Conservation (phyloP, 1,140 invertebrate species). For the Metopolophium dirhodum region DNA sequence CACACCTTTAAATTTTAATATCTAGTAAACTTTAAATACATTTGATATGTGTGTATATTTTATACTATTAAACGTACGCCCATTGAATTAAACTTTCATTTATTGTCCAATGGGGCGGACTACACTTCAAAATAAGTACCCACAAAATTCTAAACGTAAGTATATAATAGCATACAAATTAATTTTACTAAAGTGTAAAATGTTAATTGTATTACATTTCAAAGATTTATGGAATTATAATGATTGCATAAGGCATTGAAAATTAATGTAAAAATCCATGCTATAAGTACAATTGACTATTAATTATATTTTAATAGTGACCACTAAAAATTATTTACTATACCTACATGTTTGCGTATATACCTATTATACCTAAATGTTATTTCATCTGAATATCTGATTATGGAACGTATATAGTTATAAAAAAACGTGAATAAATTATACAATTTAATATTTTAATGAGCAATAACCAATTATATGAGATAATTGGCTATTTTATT, state of each 20-base stretch:
- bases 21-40: not conserved
- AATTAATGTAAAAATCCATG: not conserved
- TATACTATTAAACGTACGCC: not conserved
- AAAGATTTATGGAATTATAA: not conserved
- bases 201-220: not conserved
- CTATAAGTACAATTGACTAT: not conserved
- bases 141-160: not conserved
- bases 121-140: not conserved
- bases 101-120: not conserved
- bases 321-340: not conserved
- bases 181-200: not conserved
- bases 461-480: not conserved
- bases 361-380: not conserved
- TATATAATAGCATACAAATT: not conserved
- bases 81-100: constrained; percentile 10
- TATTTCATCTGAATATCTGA: not conserved
- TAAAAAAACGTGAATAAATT: not conserved
- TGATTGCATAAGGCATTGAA: not conserved
- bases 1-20: not conserved
- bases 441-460: not conserved
- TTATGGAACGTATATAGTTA: not conserved
- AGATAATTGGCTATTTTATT: not conserved
- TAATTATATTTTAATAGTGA: not conserved
- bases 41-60: not conserved
- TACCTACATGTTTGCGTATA: not conserved